Evolutionary conservation across 2,888 invertebrate species (phyloP), one percentile per base, ranked within the genome.

Genomic region (Clepsis dumicolana): DNA sequence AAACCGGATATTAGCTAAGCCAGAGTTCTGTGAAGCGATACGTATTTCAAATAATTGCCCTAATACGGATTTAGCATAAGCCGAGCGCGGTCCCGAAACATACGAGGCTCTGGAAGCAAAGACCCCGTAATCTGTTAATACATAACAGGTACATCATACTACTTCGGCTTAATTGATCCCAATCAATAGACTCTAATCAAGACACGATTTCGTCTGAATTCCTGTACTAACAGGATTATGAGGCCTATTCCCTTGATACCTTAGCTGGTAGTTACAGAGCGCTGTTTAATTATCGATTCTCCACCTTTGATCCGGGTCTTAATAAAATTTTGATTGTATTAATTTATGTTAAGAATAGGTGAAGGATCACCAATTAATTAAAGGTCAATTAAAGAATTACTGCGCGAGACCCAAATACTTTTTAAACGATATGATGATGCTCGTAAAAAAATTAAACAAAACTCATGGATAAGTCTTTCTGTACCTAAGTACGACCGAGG

Each of bases 121-220:
- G 38, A 7, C 50, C 64, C 50, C 10, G 12, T 67, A 67, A 62
- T 67, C 62, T 27, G 56, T 56, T 62, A 57, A 62, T 50, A 62
- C 62, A 38, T 56, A 48, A 27, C 27, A 50, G 44, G 61, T 56
- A 64, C 56, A 27, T 54, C 61, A 67, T 27, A 27, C 53, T 66
- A 54, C 53, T 66, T 48, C 53, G 38, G 21, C 38, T 62, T 35
- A 48, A 56, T 62, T 54, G 10, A 66, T 66, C 61, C 24, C 18
- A 35, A 35, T 62, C 44, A 66, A 56, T 56, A 48, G 54, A 66
- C 27, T 59, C 59, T 62, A 66, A 62, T 67, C 67, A 50, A 35
- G 27, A 67, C 56, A 38, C 16, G 35, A 54, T 35, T 38, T 53
- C 53, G 24, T 48, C 61, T 25, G 18, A 12, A 14, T 48, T 62